These are phyloP conservation scores for Trichosurus vulpecula DNA, from an alignment of 2,797 vertebrate species.

Conservation along the genomic window DNA sequence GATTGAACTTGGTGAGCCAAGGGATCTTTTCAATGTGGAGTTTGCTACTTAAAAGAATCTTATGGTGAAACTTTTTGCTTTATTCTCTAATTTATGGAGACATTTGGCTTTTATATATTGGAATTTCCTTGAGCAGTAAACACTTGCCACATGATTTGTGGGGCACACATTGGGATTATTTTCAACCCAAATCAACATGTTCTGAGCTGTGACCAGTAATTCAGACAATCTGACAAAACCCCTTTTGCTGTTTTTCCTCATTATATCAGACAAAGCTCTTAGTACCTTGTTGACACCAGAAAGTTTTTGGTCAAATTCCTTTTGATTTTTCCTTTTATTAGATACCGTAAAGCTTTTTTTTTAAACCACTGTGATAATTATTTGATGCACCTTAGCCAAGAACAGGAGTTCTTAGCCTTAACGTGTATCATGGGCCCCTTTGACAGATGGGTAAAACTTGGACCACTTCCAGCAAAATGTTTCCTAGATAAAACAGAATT, in stretches of 20 bases:
- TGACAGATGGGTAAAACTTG: background rate
- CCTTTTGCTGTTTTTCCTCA: background rate
- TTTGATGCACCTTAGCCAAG: background rate
- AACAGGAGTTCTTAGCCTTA: background rate
- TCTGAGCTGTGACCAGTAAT: background rate
- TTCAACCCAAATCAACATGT: background rate
- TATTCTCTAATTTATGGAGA: slow-evolving; percentile 23
- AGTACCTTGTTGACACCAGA: background rate
- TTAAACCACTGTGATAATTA: background rate
- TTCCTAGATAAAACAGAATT: background rate
- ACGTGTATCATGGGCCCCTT: background rate
- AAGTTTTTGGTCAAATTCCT: background rate
- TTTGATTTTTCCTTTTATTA: background rate
- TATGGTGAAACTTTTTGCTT: slow-evolving; percentile 17
- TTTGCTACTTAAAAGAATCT: slow-evolving; percentile 59
- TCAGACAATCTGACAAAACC: background rate
- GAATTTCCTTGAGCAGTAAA: background rate
- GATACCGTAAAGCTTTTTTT: slow-evolving; percentile 47
- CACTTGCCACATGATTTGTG: background rate
- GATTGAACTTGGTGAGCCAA: slow-evolving; percentile 43
- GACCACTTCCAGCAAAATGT: background rate
- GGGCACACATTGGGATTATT: background rate
- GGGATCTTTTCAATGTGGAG: slow-evolving; percentile 38
- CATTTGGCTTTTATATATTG: slow-evolving; percentile 49
- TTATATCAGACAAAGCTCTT: background rate